These are phyloP conservation scores for Pagetopsis macropterus DNA, from an alignment of 2,797 vertebrate genomes.

Conservation along the genomic window DNA sequence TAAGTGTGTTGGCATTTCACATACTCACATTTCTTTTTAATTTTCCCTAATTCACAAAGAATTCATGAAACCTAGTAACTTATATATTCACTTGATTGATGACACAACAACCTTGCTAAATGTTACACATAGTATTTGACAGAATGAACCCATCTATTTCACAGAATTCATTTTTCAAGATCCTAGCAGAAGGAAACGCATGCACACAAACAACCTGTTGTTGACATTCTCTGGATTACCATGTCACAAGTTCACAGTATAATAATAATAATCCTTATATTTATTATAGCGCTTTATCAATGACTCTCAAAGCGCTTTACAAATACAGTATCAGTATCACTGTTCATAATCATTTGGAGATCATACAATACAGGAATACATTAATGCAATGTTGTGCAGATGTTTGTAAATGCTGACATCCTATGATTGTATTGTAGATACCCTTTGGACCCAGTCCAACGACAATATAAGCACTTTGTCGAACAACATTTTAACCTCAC, in stretches of 20 bases:
- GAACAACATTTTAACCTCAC: background rate
- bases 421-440: background rate
- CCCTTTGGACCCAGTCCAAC: background rate
- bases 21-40: too few species aligned
- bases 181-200: background rate
- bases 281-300: too few species aligned
- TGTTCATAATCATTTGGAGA: slow-evolving; percentile 8
- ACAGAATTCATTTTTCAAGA: background rate
- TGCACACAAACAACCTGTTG: slow-evolving; percentile 24
- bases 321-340: background rate
- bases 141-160: background rate
- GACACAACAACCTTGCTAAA: background rate
- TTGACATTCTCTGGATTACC: slow-evolving; percentile 45
- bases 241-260: slow-evolving; percentile 36
- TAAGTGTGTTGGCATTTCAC: background rate
- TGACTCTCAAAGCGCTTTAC: too few species aligned
- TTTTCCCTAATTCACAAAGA: too few species aligned
- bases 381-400: background rate
- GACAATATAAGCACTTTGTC: too few species aligned
- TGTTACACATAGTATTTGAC: background rate
- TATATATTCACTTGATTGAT: background rate
- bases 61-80: too few species aligned
- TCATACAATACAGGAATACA: background rate
- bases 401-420: background rate
- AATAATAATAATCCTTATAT: too few species aligned